Conservation (phyloP, 1,140 invertebrate genomes). For the Pygmarrhopalites habei region DNA sequence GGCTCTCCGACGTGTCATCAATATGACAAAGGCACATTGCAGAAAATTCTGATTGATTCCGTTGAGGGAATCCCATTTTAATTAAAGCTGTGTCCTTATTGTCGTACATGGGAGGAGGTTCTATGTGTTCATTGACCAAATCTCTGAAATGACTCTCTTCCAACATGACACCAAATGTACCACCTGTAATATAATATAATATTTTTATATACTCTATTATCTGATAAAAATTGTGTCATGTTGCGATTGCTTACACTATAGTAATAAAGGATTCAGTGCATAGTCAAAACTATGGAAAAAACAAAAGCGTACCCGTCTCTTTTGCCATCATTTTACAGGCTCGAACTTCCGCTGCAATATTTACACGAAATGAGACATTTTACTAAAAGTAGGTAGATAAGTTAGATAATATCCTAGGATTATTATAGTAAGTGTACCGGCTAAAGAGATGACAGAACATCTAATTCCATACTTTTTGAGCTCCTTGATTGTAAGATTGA, state of each 20-base stretch:
- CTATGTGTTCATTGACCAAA: slow-evolving; percentile 61
- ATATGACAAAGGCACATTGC: slow-evolving; percentile 61
- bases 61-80: slow-evolving; percentile 88
- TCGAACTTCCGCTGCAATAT: slow-evolving; percentile 90
- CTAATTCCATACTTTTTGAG: slow-evolving; percentile 56
- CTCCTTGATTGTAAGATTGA: slow-evolving; percentile 76
- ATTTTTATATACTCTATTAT: too few relatives aligned
- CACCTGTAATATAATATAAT: too few relatives aligned
- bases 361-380: too few relatives aligned
- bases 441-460: slow-evolving; percentile 88
- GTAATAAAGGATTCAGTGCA: too few relatives aligned
- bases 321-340: slow-evolving; percentile 77
- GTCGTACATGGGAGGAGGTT: slow-evolving; percentile 65
- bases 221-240: too few relatives aligned
- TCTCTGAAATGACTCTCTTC: slow-evolving; percentile 87
- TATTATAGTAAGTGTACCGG: too few relatives aligned
- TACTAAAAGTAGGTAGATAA: too few relatives aligned
- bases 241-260: too few relatives aligned
- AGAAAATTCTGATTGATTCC: slow-evolving; percentile 42
- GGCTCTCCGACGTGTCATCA: slow-evolving; percentile 57
- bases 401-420: too few relatives aligned
- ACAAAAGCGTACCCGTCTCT: too few relatives aligned
- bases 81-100: slow-evolving; percentile 74
- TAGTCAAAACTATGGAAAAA: too few relatives aligned
- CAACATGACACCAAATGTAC: slow-evolving; percentile 76